A percentile compares a stretch with the other conserved stretches of the same genome.
Conservation (phyloP, 2,888 invertebrate genomes). For the Philopedon plagiatum region DNA sequence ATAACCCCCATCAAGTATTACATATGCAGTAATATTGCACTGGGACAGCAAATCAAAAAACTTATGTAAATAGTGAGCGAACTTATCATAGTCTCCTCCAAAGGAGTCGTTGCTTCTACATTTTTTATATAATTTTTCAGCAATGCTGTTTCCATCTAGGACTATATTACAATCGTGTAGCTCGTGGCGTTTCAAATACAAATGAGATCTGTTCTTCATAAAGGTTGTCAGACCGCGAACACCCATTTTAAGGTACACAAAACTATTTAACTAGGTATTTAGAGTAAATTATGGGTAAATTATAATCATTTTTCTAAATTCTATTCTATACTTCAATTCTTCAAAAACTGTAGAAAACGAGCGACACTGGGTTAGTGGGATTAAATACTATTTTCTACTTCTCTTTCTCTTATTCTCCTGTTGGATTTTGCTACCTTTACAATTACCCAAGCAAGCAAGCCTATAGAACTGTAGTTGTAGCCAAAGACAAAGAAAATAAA, state of each 20-base stretch:
- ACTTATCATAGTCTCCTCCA: slow-evolving; percentile 89
- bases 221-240: slow-evolving; percentile 88
- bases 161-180: slow-evolving; percentile 80
- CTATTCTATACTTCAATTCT: too few species aligned
- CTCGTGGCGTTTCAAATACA: slow-evolving; percentile 75
- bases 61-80: slow-evolving; percentile 74
- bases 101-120: slow-evolving; percentile 78
- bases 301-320: too few species aligned
- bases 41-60: slow-evolving; percentile 80
- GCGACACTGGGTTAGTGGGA: too few species aligned
- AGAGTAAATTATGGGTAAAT: too few species aligned
- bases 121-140: slow-evolving; percentile 78
- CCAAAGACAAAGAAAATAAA: too few species aligned
- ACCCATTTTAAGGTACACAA: slow-evolving; percentile 76
- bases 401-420: neutral
- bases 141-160: slow-evolving; percentile 86
- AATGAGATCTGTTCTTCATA: slow-evolving; percentile 76
- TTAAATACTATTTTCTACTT: too few species aligned
- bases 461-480: too few species aligned
- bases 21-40: slow-evolving; percentile 80
- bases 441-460: too few species aligned
- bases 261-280: too few species aligned
- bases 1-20: slow-evolving; percentile 83
- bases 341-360: too few species aligned
- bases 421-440: too few species aligned